Percentiles rank a stretch among this genome's conserved stretches.
Conservation (phyloP, 1,140 invertebrate genomes). For the Habropoda laboriosa region DNA sequence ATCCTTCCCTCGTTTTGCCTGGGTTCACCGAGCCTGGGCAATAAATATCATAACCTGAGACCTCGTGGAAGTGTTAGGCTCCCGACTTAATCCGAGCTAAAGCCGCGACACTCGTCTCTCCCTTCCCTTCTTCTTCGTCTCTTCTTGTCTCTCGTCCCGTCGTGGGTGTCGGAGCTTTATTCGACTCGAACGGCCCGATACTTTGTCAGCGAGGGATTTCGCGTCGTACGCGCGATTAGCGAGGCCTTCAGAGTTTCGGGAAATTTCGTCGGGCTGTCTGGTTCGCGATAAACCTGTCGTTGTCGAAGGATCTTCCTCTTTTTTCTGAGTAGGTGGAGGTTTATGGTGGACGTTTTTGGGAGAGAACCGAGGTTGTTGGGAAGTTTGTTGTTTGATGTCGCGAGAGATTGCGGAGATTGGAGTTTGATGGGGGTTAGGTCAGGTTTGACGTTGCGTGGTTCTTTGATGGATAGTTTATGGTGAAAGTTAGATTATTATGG, state of each 20-base stretch:
- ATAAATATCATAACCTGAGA: slow-evolving; percentile 68
- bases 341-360: too few species aligned
- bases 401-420: too few species aligned
- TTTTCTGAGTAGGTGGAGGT: too few species aligned
- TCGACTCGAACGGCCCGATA: slow-evolving; percentile 1
- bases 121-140: too few species aligned
- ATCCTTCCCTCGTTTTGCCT: slow-evolving; percentile 43
- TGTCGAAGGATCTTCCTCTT: not conserved
- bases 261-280: not conserved
- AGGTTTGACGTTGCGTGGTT: too few species aligned
- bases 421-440: too few species aligned
- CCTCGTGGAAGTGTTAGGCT: slow-evolving; percentile 53
- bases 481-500: too few species aligned
- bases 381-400: too few species aligned
- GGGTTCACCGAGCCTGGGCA: slow-evolving; percentile 45
- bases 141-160: not conserved
- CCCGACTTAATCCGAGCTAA: slow-evolving; percentile 46
- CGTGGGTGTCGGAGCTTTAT: not conserved
- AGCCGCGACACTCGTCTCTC: slow-evolving; percentile 26
- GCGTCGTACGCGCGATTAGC: slow-evolving; percentile 11
- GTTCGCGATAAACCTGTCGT: not conserved
- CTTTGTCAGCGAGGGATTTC: slow-evolving; percentile 36
- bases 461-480: too few species aligned
- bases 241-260: not conserved
- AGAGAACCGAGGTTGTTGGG: too few species aligned